Evolutionary conservation across 1,140 invertebrate species (phyloP).

Genomic region (Drosophila elegans): DNA sequence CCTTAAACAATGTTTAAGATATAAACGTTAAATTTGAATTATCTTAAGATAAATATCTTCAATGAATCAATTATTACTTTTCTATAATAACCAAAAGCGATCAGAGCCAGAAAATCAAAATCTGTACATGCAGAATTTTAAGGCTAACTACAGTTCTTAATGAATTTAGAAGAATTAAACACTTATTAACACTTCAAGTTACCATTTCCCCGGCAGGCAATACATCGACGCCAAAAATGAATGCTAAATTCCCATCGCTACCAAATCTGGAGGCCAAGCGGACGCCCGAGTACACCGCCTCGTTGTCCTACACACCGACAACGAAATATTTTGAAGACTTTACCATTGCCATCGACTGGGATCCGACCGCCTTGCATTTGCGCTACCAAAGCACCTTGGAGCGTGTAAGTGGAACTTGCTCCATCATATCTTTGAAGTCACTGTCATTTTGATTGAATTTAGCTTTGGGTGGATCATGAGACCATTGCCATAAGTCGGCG

Average conservation of each 20-base stretch:
- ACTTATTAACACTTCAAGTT: background rate
- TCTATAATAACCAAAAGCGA: no score
- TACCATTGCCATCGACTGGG: conserved; percentile 88
- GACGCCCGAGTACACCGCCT: conserved; percentile 65
- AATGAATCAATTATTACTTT: no score
- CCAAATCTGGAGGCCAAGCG: conserved; percentile 74
- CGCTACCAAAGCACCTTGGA: conserved; percentile 93
- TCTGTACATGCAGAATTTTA: no score
- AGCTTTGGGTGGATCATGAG: conserved; percentile 90
- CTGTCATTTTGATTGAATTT: conserved; percentile 62
- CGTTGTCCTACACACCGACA: conserved; percentile 62
- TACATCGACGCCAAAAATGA: conserved; percentile 68
- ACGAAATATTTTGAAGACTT: conserved; percentile 79
- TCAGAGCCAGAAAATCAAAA: no score
- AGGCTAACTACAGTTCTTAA: no score
- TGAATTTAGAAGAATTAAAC: no score
- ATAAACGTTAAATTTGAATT: no score
- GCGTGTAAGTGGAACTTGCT: conserved; percentile 86
- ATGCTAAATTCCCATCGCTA: conserved; percentile 72
- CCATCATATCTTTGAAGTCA: background rate
- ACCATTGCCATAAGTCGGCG: conserved; percentile 89
- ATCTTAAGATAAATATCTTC: no score
- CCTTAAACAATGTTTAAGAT: no score
- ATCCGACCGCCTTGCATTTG: conserved; percentile 94
- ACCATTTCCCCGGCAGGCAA: conserved; percentile 45